Percentiles rank a stretch among this genome's conserved stretches.
phyloP scores from a whole-genome alignment of 2,888 invertebrate genomes.

The Rugalucina vietnamica region DNA sequence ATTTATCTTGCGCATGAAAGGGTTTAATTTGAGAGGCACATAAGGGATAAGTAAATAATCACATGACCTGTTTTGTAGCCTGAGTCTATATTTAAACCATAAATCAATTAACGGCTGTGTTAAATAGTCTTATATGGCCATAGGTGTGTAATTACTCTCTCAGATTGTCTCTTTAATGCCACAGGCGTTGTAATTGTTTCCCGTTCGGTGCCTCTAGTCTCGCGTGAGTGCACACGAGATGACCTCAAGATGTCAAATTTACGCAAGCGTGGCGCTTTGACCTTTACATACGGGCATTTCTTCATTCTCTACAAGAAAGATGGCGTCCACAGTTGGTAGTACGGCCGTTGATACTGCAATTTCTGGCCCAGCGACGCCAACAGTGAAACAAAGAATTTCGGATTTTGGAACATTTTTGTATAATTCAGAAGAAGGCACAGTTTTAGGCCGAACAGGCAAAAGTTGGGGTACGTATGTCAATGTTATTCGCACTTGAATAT shows the following conservation, averaged over 20 bases:
- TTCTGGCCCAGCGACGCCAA: slow-evolving; percentile 64
- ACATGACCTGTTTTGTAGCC: no score
- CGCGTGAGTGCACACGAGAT: slow-evolving; percentile 46
- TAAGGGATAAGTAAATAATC: no score
- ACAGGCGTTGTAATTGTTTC: not conserved
- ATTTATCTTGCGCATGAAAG: not conserved
- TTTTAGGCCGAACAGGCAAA: slow-evolving; percentile 94
- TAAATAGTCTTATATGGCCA: no score
- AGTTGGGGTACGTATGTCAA: slow-evolving; percentile 88
- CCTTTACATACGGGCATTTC: slow-evolving; percentile 58
- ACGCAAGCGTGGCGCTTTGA: slow-evolving; percentile 50
- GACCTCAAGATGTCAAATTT: slow-evolving; percentile 48
- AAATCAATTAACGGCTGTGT: no score
- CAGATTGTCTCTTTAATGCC: no score
- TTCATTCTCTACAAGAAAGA: slow-evolving; percentile 56
- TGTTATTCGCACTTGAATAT: slow-evolving; percentile 11
- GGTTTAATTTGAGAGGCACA: not conserved
- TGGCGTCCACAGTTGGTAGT: slow-evolving; percentile 72
- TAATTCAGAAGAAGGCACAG: slow-evolving; percentile 96
- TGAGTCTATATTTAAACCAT: no score
- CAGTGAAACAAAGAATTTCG: slow-evolving; percentile 64
- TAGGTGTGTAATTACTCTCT: no score
- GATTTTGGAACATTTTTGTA: slow-evolving; percentile 88
- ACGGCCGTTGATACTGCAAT: slow-evolving; percentile 68
- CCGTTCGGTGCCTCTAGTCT: slow-evolving; percentile 26